Base-by-base conservation (phyloP, 2,888 invertebrate genomes). In the Anticlea derivata region DNA sequence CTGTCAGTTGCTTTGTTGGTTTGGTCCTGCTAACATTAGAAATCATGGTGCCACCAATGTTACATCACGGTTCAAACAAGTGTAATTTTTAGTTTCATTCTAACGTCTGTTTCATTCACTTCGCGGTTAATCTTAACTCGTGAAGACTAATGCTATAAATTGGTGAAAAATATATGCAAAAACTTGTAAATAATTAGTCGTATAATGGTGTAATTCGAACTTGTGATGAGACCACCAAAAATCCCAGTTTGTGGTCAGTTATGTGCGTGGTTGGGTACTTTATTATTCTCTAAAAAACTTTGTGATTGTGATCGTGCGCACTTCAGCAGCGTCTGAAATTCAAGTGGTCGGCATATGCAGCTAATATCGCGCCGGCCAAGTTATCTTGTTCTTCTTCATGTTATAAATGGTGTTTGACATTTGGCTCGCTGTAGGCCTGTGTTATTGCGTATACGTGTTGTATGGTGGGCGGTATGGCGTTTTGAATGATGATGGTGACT, bases 401-500 rank as follows among this genome's bases (percentile, higher is more conserved):
- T 69, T 73, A 70, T 78, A 85, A 82, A 87, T 87, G 80, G 73
- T 80, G 75, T 82, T 84, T 66, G 78, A 82, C 62, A 75, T 73
- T 56, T 80, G 82, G 76, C 53, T 83, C 45, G 70, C 65, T 44
- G 59, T 83, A 50, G 77, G 74, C 52, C 64, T 70, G 17, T 69
- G 73, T 29, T 83, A 80, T 61, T 65, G 69, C 67, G 67, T 79
- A 33, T 78, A 73, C 62, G 60, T 79, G 55, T 41, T 83, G 62
- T 71, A 72, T 55, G 68, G 61, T 67, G 82, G 79, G 45, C 71
- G 78, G 12, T 80, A 75, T 74, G 73, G 75, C 65, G 78, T 84
- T 55, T 70, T 82, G 44, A 76, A 65, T 34, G 80, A 86, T 60
- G 77, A 82, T 72, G 86, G 83, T 82, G 78, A 49, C 8, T 53